Evolutionary conservation across 2,113 vertebrate genomes (phyloP), one percentile per base, ranked within the genome.

Genomic region (Nesogale talazaci): DNA sequence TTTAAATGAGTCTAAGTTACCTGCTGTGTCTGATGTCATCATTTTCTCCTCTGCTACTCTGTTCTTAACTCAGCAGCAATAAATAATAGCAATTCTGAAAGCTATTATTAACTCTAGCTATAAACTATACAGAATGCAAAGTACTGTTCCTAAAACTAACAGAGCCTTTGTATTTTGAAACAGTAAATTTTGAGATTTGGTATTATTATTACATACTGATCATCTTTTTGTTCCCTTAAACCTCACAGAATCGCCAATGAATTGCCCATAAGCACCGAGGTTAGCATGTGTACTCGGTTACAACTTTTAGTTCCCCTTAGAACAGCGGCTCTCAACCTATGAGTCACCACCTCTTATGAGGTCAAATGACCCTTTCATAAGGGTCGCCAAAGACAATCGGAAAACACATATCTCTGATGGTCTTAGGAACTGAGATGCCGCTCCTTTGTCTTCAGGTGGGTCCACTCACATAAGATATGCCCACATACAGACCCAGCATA

Each of bases 31-130:
- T 61, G 86, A 72, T 81, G 27, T 86, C 85, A 80, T 83, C 46
- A 83, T 93, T 94, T 95, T 91, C 69, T 83, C 61, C 84, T 92
- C 83, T 80, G 80, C 40, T 86, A 46, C 74, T 86, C 75, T 94
- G 65, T 92, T 96, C 61, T 86, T 94, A 95, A 88, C 86, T 88
- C 88, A 92, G 86, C 38, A 83, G 83, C 31, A 82, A 92, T 90
- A 94, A 93, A 88, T 89, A 91, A 92, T 59, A 95, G 52, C 86
- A 83, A 80, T 85, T 95, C 94, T 93, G 40, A 96, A 92, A 70
- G 89, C 95, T 75, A 86, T 85, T 94, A 85, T 87, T 93, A 96
- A 89, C 59, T 89, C 92, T 85, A 75, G 79, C 56, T 69, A 82
- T 36, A 63, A 92, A 82, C 65, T 84, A 31, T 40, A 63, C 46